Conservation (phyloP, 2,888 invertebrate species). For the Leucophenga montana region DNA sequence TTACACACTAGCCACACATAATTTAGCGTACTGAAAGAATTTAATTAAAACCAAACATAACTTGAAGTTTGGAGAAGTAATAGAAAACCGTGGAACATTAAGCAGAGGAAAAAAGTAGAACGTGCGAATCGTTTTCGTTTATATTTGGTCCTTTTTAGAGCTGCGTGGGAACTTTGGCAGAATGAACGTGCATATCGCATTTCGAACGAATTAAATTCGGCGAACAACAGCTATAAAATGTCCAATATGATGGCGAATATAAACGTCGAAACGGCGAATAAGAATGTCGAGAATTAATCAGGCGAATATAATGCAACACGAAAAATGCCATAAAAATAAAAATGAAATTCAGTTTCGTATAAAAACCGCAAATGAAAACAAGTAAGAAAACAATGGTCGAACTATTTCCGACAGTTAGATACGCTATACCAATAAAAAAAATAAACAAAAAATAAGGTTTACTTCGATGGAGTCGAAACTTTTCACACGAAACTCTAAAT, state of each 20-base stretch:
- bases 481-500: no score
- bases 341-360: conserved; percentile 30
- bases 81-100: no score
- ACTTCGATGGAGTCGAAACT: no score
- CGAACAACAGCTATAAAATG: conserved; percentile 31
- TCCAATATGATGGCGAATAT: conserved; percentile 37
- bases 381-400: conserved; percentile 8
- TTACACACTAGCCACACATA: no score
- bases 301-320: conserved; percentile 60
- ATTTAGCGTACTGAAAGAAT: no score
- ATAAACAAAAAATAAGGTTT: no score
- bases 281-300: conserved; percentile 55
- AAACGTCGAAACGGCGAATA: conserved; percentile 24
- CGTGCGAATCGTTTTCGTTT: no score
- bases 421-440: not conserved
- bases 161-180: conserved; percentile 44
- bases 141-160: conserved; percentile 43
- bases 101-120: no score
- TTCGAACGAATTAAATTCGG: not conserved
- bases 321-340: conserved; percentile 53
- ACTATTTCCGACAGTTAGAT: no score
- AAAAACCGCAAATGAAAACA: conserved; percentile 17
- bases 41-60: no score
- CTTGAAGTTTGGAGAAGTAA: no score
- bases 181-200: no score